Evolutionary conservation across 2,888 invertebrate genomes (phyloP).

Genomic region (Pharmacophagus antenor): DNA sequence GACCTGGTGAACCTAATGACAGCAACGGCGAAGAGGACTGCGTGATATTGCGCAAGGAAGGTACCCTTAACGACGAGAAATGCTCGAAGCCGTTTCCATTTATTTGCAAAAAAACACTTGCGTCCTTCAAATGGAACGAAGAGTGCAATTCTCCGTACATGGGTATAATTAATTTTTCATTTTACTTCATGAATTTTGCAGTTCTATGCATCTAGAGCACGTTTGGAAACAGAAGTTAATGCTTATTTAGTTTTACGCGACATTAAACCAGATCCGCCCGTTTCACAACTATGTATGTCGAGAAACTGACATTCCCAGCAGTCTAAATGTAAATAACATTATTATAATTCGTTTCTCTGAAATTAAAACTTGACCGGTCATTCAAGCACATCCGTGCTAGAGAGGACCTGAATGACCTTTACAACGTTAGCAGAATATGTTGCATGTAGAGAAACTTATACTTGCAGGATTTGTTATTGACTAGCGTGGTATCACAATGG

Average conservation of each 20-base stretch:
- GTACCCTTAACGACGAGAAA: constrained; percentile 47
- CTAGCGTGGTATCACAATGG: no score
- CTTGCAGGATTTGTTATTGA: no score
- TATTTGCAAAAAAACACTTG: constrained; percentile 59
- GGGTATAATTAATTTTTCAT: constrained; percentile 39
- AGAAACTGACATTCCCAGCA: no score
- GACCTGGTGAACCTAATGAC: constrained; percentile 56
- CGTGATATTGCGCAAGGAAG: constrained; percentile 43
- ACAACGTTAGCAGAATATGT: not conserved
- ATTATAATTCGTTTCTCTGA: not conserved
- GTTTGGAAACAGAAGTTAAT: no score
- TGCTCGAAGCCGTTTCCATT: constrained; percentile 53
- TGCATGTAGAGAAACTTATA: no score
- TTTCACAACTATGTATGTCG: no score
- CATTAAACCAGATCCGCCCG: no score
- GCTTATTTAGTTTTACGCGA: no score
- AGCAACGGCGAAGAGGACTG: constrained; percentile 49
- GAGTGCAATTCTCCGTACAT: constrained; percentile 53
- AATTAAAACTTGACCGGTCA: not conserved
- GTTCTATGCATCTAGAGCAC: no score
- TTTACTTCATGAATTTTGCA: no score
- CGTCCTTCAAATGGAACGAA: constrained; percentile 54
- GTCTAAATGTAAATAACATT: not conserved
- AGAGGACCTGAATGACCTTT: not conserved
- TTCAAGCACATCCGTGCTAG: not conserved